These are phyloP conservation scores for Clunio marinus DNA, from an alignment of 2,888 invertebrate species.

Conservation along the genomic window DNA sequence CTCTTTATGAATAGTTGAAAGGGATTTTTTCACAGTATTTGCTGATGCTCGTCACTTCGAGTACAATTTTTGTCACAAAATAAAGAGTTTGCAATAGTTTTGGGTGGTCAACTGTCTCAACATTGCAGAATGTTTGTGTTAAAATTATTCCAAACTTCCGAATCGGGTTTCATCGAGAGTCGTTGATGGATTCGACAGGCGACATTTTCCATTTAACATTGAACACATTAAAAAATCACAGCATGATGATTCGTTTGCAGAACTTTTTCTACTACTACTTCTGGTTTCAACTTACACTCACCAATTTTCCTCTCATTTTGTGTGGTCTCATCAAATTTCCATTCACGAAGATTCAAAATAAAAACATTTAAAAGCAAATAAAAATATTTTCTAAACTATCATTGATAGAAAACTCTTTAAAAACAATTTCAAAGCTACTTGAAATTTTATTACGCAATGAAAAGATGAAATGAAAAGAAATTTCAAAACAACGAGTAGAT, in stretches of 20 bases:
- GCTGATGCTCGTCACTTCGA: neutral
- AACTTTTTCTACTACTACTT: conserved; percentile 9
- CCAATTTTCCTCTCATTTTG: conserved; percentile 4
- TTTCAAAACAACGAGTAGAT: no score
- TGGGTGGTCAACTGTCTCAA: neutral
- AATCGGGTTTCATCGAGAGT: conserved; percentile 10
- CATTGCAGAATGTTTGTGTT: neutral
- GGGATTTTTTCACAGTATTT: neutral
- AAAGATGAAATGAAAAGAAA: neutral
- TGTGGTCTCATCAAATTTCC: conserved; percentile 24
- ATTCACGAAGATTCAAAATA: neutral
- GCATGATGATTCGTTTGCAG: conserved; percentile 29
- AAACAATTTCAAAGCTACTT: conserved; percentile 15
- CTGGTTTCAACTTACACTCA: conserved; percentile 31
- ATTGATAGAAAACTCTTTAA: neutral
- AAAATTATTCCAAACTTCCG: neutral
- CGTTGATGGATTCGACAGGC: neutral
- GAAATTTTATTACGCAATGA: neutral
- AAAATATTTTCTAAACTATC: neutral
- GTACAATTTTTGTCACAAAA: neutral
- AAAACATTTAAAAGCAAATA: neutral
- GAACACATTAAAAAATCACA: conserved; percentile 33
- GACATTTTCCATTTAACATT: neutral
- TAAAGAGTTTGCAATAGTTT: neutral
- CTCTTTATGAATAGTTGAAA: no score